Percentiles rank a stretch among this genome's conserved stretches.
These are phyloP conservation scores for Corythoichthys haematopterus DNA, from an alignment of 2,113 vertebrate genomes.

Conservation along the genomic window DNA sequence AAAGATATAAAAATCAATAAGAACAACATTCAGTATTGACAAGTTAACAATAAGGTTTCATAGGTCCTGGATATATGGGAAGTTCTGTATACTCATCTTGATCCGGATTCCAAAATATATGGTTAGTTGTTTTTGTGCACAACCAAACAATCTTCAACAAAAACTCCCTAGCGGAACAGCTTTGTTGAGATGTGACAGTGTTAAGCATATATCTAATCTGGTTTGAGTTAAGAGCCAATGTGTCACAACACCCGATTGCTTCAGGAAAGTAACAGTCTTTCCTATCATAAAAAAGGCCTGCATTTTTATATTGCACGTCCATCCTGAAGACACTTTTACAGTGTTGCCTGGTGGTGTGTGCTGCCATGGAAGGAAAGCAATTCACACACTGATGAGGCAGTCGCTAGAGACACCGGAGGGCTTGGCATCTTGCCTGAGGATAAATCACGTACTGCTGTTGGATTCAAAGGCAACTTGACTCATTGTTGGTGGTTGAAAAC, in stretches of 20 bases:
- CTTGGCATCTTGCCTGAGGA: neutral
- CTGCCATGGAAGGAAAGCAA: neutral
- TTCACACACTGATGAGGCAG: neutral
- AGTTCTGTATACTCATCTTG: neutral
- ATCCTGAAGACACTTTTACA: neutral
- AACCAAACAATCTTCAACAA: neutral
- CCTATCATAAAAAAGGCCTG: neutral
- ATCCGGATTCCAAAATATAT: neutral
- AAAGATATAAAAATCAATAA: neutral
- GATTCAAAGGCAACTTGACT: neutral
- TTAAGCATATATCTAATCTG: neutral
- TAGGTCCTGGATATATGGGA: neutral
- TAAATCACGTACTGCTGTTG: neutral
- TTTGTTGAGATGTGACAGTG: neutral
- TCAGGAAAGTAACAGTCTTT: conserved; percentile 5
- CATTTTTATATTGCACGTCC: neutral
- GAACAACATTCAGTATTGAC: too few relatives aligned
- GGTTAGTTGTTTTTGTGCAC: neutral
- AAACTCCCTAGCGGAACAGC: neutral
- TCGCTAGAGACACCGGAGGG: neutral
- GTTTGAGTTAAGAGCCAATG: neutral
- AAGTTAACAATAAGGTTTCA: neutral
- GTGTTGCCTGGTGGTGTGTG: neutral
- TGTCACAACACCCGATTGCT: neutral
- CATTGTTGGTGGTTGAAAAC: neutral